Base-by-base conservation (phyloP, 2,888 invertebrate genomes). In the Lasiommata megera region DNA sequence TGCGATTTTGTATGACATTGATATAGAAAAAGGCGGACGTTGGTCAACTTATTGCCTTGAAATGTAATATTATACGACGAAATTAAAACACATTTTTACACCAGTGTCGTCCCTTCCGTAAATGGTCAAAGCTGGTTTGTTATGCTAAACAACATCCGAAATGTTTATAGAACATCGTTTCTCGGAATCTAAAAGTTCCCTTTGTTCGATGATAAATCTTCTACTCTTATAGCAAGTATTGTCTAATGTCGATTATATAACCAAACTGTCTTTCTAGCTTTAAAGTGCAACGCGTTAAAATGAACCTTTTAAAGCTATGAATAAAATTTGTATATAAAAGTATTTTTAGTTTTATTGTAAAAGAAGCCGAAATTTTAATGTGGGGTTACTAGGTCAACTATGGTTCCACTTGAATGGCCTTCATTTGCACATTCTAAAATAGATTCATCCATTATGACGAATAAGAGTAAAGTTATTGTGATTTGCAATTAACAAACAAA, bases 1-100 rank as follows among this genome's bases (percentile, higher is more conserved):
- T 7, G 23, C 43, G 1, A n/a, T 28, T 23, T 12, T 12, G 23
- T 23, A 43, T 12, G 23, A 43, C n/a, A 23, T 28, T 37, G 37
- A 18, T 28, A 44, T 44, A 1, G 11, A 31, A 46, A 31, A 46
- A 46, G 14, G 46, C 46, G 46, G 46, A 46, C 31, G 31, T 46
- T 29, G 31, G 9, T 14, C 46, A 46, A 46, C 16, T 6, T 29
- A 14, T 37, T 37, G 14, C 46, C 46, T 46, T 46, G 46, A 46
- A 31, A 43, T 23, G 12, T 6, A 14, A 16, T 31, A 34, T 23
- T 11, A 34, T 34, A 11, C 34, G 7, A 34, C 23, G 5, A 34
- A 34, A 34, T 16, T 31, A 11, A 31, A 46, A 46, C 11, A 23
- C 23, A 16, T 23, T 29, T 46, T 17, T 31, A 31, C 46, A 16